phyloP scores from a whole-genome alignment of 2,797 vertebrate species.

The Lycodopsis pacificus region DNA sequence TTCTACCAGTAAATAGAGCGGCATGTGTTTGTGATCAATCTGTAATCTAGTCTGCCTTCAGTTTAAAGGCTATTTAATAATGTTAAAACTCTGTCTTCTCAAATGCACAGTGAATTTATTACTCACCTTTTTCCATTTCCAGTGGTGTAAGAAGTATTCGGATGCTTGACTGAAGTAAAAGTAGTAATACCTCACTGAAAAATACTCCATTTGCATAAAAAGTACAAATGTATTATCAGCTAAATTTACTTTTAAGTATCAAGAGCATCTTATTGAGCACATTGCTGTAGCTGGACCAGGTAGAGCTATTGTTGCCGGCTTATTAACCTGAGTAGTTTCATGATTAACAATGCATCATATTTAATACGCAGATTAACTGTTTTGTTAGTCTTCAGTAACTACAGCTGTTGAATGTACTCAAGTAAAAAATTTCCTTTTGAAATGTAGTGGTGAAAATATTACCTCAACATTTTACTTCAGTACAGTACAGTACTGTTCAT shows the following conservation, averaged over 20 bases:
- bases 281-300: not conserved
- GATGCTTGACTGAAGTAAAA: not conserved
- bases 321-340: not conserved
- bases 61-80: not conserved
- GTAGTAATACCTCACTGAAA: not conserved
- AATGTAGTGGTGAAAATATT: not conserved
- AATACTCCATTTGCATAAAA: not conserved
- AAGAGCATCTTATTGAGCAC: not conserved
- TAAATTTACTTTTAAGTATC: not conserved
- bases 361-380: not conserved
- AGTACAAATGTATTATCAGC: not conserved
- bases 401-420: not conserved
- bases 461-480: not conserved
- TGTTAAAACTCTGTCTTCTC: not conserved
- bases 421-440: not conserved
- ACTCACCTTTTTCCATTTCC: not conserved
- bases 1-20: not conserved
- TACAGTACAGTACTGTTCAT: not conserved
- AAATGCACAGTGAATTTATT: not conserved
- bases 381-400: not conserved
- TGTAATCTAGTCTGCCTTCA: not conserved
- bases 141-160: not conserved
- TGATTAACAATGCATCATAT: not conserved
- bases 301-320: not conserved
- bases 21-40: not conserved